Evolutionary conservation across 2,888 invertebrate genomes (phyloP).

Genomic region (Amiota communis): DNA sequence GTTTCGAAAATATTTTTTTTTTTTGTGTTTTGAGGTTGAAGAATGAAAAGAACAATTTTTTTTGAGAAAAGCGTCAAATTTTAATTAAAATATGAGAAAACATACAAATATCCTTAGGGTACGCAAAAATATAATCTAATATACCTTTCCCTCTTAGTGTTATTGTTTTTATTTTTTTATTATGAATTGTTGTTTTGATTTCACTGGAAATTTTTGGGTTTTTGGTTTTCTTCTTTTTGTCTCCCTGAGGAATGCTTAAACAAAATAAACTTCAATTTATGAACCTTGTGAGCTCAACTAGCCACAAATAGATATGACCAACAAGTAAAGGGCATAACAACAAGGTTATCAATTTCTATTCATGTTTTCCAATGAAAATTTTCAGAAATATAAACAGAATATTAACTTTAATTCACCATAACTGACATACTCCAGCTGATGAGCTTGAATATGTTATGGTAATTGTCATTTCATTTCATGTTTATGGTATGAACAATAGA

Average conservation of each 20-base stretch:
- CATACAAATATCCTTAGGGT: neutral
- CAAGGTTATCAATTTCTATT: no score
- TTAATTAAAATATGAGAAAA: neutral
- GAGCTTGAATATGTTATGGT: no score
- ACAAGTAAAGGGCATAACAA: no score
- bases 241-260: neutral
- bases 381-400: no score
- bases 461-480: no score
- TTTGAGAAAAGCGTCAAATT: neutral
- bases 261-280: constrained; percentile 1
- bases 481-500: no score
- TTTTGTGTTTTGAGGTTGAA: neutral
- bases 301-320: neutral
- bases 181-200: neutral
- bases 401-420: no score
- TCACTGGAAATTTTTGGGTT: neutral
- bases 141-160: neutral
- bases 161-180: neutral
- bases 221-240: neutral
- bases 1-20: no score
- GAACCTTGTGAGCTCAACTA: neutral
- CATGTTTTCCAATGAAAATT: no score
- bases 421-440: no score
- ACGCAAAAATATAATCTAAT: neutral
- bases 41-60: neutral